A percentile compares a stretch with the other conserved stretches of the same genome.
These are phyloP conservation scores for Andrena marginata DNA, from an alignment of 2,888 invertebrate species.

Conservation along the genomic window DNA sequence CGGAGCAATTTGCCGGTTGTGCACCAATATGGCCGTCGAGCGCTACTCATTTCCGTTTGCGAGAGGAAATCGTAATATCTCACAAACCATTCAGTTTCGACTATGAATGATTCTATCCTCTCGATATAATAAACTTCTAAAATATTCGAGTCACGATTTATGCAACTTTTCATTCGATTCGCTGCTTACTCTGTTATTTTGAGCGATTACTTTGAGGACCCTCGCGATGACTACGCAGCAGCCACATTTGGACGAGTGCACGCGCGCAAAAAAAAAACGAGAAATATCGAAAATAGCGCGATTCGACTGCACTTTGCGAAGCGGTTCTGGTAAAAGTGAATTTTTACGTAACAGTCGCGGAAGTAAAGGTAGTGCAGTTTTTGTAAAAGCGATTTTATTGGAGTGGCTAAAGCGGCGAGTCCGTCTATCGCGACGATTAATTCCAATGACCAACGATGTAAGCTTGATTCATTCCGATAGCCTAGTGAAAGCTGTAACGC, in stretches of 20 bases:
- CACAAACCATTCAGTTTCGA: too few relatives aligned
- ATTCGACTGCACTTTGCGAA: background rate
- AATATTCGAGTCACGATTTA: too few relatives aligned
- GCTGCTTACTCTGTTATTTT: too few relatives aligned
- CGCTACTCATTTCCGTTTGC: slow-evolving; percentile 3
- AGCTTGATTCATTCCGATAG: slow-evolving; percentile 16
- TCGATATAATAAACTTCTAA: too few relatives aligned
- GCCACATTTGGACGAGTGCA: too few relatives aligned
- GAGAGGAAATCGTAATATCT: too few relatives aligned
- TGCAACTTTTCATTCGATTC: too few relatives aligned
- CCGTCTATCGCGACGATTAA: slow-evolving; percentile 33
- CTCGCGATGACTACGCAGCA: too few relatives aligned
- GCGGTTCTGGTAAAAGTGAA: slow-evolving; percentile 19
- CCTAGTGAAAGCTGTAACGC: slow-evolving; percentile 36
- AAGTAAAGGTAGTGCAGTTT: slow-evolving; percentile 17
- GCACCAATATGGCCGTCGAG: background rate
- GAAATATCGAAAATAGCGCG: background rate
- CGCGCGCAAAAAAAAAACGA: background rate
- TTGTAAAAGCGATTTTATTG: slow-evolving; percentile 6
- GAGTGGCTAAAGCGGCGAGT: background rate
- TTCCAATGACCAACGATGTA: slow-evolving; percentile 35
- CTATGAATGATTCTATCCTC: too few relatives aligned
- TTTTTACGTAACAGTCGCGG: slow-evolving; percentile 34
- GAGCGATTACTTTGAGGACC: too few relatives aligned
- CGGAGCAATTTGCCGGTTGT: slow-evolving; percentile 13